Conservation (phyloP, 2,797 vertebrate genomes). For the Esox lucius region DNA sequence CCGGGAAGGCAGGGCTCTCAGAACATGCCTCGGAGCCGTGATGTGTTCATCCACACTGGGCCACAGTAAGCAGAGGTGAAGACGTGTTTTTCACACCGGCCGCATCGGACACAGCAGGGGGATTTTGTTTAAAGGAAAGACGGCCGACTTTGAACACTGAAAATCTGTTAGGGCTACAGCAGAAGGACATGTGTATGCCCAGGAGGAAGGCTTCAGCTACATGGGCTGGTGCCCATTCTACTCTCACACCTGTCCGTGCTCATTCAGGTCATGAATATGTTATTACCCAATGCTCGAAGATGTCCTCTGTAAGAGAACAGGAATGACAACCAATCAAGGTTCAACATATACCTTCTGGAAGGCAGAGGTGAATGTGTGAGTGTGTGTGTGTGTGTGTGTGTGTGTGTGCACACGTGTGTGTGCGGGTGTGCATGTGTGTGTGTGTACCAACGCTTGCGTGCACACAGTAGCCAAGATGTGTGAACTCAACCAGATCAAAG, state of each 20-base stretch:
- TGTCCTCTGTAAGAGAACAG: not conserved
- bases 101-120: conserved; percentile 26
- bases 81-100: not conserved
- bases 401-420: not conserved
- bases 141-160: conserved; percentile 58
- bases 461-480: not conserved
- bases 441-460: not conserved
- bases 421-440: not conserved
- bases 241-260: not conserved
- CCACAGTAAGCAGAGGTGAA: not conserved
- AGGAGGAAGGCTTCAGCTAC: conserved; percentile 9
- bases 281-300: not conserved
- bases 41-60: conserved; percentile 45
- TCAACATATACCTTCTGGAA: not conserved
- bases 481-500: not conserved
- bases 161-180: conserved; percentile 41
- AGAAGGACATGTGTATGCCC: conserved; percentile 36
- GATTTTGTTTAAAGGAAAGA: conserved; percentile 16
- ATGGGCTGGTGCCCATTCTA: conserved; percentile 32
- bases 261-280: not conserved
- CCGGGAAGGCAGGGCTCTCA: conserved; percentile 8
- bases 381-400: not conserved
- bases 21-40: conserved; percentile 30
- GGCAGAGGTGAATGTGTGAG: not conserved
- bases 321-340: not conserved